These are phyloP conservation scores for Varanus salvator DNA, from an alignment of 2,113 vertebrate species.

Conservation along the genomic window DNA sequence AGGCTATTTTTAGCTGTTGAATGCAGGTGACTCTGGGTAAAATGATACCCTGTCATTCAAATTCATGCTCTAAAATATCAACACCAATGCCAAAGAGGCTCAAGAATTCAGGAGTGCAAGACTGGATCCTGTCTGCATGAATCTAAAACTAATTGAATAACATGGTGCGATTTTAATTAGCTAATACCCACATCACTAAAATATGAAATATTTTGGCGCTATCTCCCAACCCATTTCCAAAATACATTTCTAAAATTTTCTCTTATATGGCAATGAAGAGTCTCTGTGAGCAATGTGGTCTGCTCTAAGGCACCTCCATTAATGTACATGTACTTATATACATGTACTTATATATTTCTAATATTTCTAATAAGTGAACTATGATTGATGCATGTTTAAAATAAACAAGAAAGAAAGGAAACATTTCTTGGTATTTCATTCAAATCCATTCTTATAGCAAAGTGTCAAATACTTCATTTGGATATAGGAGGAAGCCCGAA, in stretches of 20 bases:
- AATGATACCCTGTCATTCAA: not conserved
- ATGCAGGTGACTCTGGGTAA: not conserved
- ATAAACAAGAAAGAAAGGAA: not conserved
- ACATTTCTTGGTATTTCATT: rapidly evolving
- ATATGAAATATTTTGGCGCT: not conserved
- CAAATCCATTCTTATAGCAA: conserved; percentile 45
- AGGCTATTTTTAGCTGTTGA: conserved; percentile 31
- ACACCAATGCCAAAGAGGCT: not conserved
- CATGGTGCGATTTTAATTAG: not conserved
- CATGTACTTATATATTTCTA: not conserved
- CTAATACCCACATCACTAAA: conserved; percentile 11
- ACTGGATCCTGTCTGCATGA: conserved; percentile 9
- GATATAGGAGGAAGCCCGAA: conserved; percentile 92
- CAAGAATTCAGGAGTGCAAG: not conserved
- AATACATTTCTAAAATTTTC: rapidly evolving
- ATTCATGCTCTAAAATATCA: not conserved
- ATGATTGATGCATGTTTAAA: conserved; percentile 7
- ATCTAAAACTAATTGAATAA: conserved; percentile 6
- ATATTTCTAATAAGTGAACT: not conserved
- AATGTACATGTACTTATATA: not conserved
- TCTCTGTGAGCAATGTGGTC: rapidly evolving
- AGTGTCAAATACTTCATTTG: conserved; percentile 72
- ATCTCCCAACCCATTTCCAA: not conserved
- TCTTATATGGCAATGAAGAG: not conserved
- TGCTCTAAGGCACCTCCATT: conserved; percentile 18